Evolutionary conservation across 2,797 vertebrate genomes (phyloP).

Genomic region (Mus minutoides): DNA sequence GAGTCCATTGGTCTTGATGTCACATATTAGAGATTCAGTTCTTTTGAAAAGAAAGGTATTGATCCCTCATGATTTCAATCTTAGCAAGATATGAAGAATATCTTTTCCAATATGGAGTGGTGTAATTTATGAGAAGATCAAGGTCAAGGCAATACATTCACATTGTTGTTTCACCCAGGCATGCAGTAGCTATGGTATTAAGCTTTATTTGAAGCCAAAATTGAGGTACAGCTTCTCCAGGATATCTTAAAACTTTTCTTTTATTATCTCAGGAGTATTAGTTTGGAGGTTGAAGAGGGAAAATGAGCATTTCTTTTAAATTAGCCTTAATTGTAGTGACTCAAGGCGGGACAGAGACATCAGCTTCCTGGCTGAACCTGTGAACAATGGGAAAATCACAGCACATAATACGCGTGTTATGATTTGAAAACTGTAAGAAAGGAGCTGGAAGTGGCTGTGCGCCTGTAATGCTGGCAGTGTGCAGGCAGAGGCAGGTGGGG

Average conservation of each 20-base stretch:
- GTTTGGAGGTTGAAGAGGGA: background rate
- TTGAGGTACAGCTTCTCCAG: slow-evolving; percentile 1
- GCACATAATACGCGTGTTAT: background rate
- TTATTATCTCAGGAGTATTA: slow-evolving; percentile 44
- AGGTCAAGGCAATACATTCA: background rate
- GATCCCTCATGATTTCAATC: background rate
- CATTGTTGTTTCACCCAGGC: slow-evolving; percentile 4
- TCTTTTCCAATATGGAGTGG: background rate
- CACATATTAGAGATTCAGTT: background rate
- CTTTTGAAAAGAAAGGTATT: background rate
- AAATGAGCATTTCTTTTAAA: slow-evolving; percentile 39
- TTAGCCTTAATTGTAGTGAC: slow-evolving; percentile 15
- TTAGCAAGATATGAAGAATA: slow-evolving; percentile 15
- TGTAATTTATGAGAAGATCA: background rate
- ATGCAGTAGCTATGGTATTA: background rate
- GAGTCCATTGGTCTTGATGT: background rate
- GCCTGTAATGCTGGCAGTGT: background rate
- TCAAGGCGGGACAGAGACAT: background rate
- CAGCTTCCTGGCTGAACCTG: slow-evolving; percentile 5
- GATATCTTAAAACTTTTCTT: slow-evolving; percentile 13
- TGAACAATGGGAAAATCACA: background rate
- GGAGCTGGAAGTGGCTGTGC: background rate
- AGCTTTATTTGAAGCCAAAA: slow-evolving; percentile 44
- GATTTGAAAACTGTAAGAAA: slow-evolving; percentile 1
- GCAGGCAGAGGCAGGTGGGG: background rate